phyloP scores from a whole-genome alignment of 92 coral and sea anemone genomes.

The Heteractis magnifica region DNA sequence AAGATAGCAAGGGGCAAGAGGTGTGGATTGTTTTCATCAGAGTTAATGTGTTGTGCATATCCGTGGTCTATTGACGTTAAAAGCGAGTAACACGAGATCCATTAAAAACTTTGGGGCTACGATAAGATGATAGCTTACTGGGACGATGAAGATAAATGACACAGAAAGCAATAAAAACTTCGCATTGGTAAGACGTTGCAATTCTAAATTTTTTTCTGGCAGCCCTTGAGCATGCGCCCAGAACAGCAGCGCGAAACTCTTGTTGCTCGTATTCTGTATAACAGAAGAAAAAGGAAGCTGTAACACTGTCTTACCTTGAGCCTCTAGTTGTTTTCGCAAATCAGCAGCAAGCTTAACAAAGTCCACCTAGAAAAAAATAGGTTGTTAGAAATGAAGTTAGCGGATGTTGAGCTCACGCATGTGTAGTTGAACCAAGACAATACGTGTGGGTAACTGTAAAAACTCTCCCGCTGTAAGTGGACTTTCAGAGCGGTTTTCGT shows the following conservation, averaged over 20 bases:
- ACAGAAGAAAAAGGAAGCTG: no score
- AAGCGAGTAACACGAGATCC: neutral
- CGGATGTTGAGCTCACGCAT: neutral
- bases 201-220: no score
- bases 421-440: neutral
- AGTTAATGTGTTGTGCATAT: neutral
- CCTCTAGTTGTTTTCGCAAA: conserved; percentile 61
- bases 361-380: conserved; percentile 56
- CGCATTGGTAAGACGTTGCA: neutral
- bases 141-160: neutral
- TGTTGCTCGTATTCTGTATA: no score
- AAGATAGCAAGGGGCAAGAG: neutral
- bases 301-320: conserved; percentile 50
- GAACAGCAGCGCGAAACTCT: no score
- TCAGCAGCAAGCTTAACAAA: conserved; percentile 75
- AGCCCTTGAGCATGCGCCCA: no score
- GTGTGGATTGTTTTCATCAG: neutral
- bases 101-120: neutral
- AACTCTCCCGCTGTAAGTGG: no score
- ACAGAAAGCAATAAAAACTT: neutral
- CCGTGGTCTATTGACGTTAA: neutral
- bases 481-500: no score
- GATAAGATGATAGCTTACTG: neutral
- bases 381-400: neutral
- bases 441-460: neutral